Percentiles rank a stretch among this genome's conserved stretches.
Conservation (phyloP, 2,797 vertebrate species). For the Pagetopsis macropterus region DNA sequence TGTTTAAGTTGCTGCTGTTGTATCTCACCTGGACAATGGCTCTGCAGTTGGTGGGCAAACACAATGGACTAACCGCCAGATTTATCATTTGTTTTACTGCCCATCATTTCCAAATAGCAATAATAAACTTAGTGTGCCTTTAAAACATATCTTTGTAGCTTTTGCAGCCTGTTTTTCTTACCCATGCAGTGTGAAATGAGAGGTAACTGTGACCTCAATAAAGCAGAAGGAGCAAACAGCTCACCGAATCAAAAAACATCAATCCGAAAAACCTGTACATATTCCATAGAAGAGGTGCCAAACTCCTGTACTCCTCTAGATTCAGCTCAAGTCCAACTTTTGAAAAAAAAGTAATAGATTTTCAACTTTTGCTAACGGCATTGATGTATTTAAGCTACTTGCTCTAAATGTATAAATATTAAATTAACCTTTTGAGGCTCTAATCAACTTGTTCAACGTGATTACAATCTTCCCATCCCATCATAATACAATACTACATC, state of each 20-base stretch:
- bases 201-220: background rate
- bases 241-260: background rate
- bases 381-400: slow-evolving; percentile 46
- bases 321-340: slow-evolving; percentile 3
- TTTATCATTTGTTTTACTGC: background rate
- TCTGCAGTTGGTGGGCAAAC: background rate
- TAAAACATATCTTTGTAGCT: background rate
- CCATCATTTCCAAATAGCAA: background rate
- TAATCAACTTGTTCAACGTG: slow-evolving; percentile 55
- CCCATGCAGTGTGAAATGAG: background rate
- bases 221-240: background rate
- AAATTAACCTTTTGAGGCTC: slow-evolving; percentile 63
- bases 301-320: background rate
- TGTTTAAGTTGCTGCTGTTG: background rate
- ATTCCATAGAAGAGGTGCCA: background rate
- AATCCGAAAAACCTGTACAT: background rate
- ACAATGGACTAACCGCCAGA: background rate
- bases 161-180: background rate
- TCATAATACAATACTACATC: slow-evolving; percentile 46
- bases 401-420: slow-evolving; percentile 58
- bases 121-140: background rate
- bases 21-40: background rate
- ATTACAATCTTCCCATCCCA: slow-evolving; percentile 53
- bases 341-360: slow-evolving; percentile 12
- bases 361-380: slow-evolving; percentile 17